Conservation (phyloP, 2,888 invertebrate species). For the Poecilus cupreus region DNA sequence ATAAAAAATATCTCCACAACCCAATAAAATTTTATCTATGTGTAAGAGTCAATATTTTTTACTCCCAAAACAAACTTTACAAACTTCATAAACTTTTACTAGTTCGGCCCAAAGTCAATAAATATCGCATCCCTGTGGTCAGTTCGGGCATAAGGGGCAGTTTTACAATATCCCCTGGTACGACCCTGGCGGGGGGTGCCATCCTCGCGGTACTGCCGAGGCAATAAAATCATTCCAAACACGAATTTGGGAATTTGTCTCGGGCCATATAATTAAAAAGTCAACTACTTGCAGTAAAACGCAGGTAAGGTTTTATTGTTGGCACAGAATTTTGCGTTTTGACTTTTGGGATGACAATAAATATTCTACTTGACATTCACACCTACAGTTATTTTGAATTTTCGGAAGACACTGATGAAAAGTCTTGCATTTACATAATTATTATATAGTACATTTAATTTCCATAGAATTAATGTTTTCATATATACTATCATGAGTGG, state of each 20-base stretch:
- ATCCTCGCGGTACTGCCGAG: not conserved
- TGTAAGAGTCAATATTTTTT: slow-evolving; percentile 28
- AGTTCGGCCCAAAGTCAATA: slow-evolving; percentile 22
- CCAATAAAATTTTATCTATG: slow-evolving; percentile 19
- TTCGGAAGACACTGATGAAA: too few species aligned
- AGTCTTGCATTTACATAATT: too few species aligned
- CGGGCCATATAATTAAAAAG: slow-evolving; percentile 34
- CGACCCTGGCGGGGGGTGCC: slow-evolving; percentile 5
- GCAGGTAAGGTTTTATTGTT: slow-evolving; percentile 25
- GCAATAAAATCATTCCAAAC: slow-evolving; percentile 22
- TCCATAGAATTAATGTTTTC: too few species aligned
- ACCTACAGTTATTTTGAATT: not conserved
- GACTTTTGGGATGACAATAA: slow-evolving; percentile 23
- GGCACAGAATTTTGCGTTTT: slow-evolving; percentile 11
- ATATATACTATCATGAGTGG: too few species aligned
- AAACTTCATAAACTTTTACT: slow-evolving; percentile 29
- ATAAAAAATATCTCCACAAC: slow-evolving; percentile 11
- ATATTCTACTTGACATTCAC: slow-evolving; percentile 20
- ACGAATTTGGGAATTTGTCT: not conserved
- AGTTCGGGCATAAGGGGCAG: not conserved
- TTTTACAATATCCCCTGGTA: slow-evolving; percentile 25
- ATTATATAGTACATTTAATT: too few species aligned
- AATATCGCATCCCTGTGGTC: slow-evolving; percentile 10
- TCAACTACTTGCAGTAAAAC: slow-evolving; percentile 46
- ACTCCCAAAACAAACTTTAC: not conserved